Conservation (phyloP, 2,113 vertebrate genomes). For the Xiphophorus couchianus region DNA sequence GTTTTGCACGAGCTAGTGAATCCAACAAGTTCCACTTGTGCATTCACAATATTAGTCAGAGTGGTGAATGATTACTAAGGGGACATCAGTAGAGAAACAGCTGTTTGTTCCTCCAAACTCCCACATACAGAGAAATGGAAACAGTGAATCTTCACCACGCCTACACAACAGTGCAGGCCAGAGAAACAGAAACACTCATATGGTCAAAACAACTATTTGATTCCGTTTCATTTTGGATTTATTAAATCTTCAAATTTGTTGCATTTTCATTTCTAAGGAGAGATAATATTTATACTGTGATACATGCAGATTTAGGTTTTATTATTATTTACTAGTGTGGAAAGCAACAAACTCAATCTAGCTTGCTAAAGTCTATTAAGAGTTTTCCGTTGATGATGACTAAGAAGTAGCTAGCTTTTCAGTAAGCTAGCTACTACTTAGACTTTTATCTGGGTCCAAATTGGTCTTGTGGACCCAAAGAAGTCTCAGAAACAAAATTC, state of each 20-base stretch:
- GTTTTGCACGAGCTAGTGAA: slow-evolving; percentile 3
- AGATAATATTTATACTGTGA: background rate
- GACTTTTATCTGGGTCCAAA: no score
- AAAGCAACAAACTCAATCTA: no score
- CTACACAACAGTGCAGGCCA: slow-evolving; percentile 44
- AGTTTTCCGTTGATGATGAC: no score
- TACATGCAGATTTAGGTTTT: background rate
- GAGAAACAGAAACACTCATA: slow-evolving; percentile 33
- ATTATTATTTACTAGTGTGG: background rate
- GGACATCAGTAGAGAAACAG: slow-evolving; percentile 58
- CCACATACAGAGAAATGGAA: slow-evolving; percentile 73
- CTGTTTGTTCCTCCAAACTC: slow-evolving; percentile 67
- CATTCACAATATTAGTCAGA: slow-evolving; percentile 20
- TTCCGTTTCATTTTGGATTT: background rate
- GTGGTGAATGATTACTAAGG: slow-evolving; percentile 22
- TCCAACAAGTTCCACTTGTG: slow-evolving; percentile 1
- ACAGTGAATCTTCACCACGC: slow-evolving; percentile 58
- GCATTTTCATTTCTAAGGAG: background rate
- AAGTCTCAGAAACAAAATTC: no score
- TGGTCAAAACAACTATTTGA: slow-evolving; percentile 14
- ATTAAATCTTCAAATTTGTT: background rate
- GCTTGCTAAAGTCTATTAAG: no score
- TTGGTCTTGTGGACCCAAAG: no score
- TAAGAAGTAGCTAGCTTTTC: no score
- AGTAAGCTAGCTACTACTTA: no score